phyloP scores from a whole-genome alignment of 2,113 vertebrate species.

The Thymallus thymallus region DNA sequence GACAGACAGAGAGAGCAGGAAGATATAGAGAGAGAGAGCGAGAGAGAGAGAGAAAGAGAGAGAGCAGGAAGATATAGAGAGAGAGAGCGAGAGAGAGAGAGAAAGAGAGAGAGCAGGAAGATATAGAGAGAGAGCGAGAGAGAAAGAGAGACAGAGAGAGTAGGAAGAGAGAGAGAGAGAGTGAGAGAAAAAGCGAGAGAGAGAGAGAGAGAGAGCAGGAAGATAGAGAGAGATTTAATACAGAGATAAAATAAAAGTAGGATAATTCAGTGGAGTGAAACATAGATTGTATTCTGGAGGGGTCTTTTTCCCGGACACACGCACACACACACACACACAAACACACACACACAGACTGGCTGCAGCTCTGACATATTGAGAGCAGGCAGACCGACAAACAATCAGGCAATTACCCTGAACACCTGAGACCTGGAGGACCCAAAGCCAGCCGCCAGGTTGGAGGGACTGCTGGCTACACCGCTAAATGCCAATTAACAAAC shows the following conservation, averaged over 20 bases:
- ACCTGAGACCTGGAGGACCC: slow-evolving; percentile 69
- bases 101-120: slow-evolving; percentile 5
- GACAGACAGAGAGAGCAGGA: background rate
- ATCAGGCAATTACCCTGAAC: slow-evolving; percentile 69
- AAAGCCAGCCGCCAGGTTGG: slow-evolving; percentile 49
- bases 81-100: slow-evolving; percentile 7
- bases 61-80: too few relatives aligned
- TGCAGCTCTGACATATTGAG: slow-evolving; percentile 70
- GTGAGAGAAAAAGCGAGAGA: too few relatives aligned
- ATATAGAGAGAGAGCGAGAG: too few relatives aligned
- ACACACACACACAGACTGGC: background rate
- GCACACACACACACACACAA: slow-evolving; percentile 21
- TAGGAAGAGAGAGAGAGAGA: too few relatives aligned
- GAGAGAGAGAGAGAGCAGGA: slow-evolving; percentile 1
- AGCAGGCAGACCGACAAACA: slow-evolving; percentile 75
- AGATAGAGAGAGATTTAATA: slow-evolving; percentile 9
- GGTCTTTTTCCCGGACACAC: slow-evolving; percentile 1
- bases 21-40: background rate
- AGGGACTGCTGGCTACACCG: slow-evolving; percentile 46
- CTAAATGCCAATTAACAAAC: slow-evolving; percentile 60
- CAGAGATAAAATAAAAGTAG: slow-evolving; percentile 39
- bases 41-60: slow-evolving; percentile 15
- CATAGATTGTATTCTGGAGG: slow-evolving; percentile 42
- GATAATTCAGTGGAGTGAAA: slow-evolving; percentile 26
- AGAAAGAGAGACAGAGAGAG: too few relatives aligned